These are phyloP conservation scores for Nephila pilipes DNA, from an alignment of 1,140 invertebrate species.

Conservation along the genomic window DNA sequence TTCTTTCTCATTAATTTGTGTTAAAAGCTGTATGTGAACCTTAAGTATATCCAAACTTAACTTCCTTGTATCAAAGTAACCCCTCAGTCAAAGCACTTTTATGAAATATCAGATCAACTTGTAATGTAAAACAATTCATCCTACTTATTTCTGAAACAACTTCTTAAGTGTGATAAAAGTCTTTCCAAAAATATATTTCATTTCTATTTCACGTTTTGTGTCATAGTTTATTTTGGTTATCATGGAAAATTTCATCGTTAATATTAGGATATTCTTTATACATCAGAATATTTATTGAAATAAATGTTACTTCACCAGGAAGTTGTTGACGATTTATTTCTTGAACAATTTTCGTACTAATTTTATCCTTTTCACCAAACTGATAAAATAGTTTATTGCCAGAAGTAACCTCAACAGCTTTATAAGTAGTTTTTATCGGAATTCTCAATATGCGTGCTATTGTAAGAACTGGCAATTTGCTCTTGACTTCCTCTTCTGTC, in stretches of 20 bases:
- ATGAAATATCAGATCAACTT: too few species aligned
- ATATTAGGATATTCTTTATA: too few species aligned
- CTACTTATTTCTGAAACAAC: conserved; percentile 96
- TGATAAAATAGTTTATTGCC: too few species aligned
- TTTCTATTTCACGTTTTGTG: conserved; percentile 93
- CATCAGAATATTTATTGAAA: too few species aligned
- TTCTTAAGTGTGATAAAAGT: conserved; percentile 97
- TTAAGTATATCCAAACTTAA: conserved; percentile 98
- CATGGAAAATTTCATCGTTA: too few species aligned
- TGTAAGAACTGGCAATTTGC: too few species aligned
- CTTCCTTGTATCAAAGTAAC: conserved; percentile 97
- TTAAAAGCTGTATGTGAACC: conserved; percentile 91
- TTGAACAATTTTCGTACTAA: conserved; percentile 98
- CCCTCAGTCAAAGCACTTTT: conserved; percentile 98
- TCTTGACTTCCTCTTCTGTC: too few species aligned
- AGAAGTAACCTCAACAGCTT: too few species aligned
- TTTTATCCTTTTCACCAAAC: conserved; percentile 97
- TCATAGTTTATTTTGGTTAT: conserved; percentile 97
- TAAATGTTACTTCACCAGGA: too few species aligned
- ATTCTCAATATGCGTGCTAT: conserved; percentile 98
- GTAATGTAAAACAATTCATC: too few species aligned
- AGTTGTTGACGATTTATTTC: too few species aligned
- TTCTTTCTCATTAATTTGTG: conserved; percentile 90
- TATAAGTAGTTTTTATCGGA: conserved; percentile 91
- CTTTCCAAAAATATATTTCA: conserved; percentile 98